These are phyloP conservation scores for Melieria picta DNA, from an alignment of 2,888 invertebrate genomes.

Conservation along the genomic window DNA sequence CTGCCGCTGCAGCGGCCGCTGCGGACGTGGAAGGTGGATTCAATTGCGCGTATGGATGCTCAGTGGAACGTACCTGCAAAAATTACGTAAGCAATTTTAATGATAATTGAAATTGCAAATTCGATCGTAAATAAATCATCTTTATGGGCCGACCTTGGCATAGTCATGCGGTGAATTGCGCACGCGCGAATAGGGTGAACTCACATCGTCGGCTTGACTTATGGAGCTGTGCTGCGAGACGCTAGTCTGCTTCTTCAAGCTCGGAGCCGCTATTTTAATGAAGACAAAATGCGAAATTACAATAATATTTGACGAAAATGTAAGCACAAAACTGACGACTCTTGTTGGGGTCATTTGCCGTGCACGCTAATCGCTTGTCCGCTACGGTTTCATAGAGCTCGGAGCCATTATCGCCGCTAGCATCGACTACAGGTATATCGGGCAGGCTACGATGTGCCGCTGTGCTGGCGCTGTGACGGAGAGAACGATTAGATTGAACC, in stretches of 20 bases:
- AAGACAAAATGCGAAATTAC: slow-evolving; percentile 20
- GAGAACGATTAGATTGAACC: neutral
- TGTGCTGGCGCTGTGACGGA: slow-evolving; percentile 60
- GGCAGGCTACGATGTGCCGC: slow-evolving; percentile 81
- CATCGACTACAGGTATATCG: slow-evolving; percentile 81
- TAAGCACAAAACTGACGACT: slow-evolving; percentile 57
- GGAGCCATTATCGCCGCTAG: slow-evolving; percentile 77
- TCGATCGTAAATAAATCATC: neutral
- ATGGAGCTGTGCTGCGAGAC: slow-evolving; percentile 72
- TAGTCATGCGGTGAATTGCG: slow-evolving; percentile 75
- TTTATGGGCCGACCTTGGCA: slow-evolving; percentile 65
- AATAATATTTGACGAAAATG: slow-evolving; percentile 3
- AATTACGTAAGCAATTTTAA: neutral
- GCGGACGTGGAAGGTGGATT: slow-evolving; percentile 60
- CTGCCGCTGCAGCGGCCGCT: slow-evolving; percentile 47
- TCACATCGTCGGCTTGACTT: slow-evolving; percentile 70
- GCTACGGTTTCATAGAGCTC: slow-evolving; percentile 88
- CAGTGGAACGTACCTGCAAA: slow-evolving; percentile 58
- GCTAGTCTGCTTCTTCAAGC: slow-evolving; percentile 67
- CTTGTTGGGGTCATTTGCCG: slow-evolving; percentile 59
- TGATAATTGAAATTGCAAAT: neutral
- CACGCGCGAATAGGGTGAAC: slow-evolving; percentile 75
- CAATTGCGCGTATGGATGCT: slow-evolving; percentile 66
- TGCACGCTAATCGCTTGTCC: slow-evolving; percentile 66
- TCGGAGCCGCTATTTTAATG: slow-evolving; percentile 56